Evolutionary conservation across 2,888 invertebrate genomes (phyloP), one percentile per base, ranked within the genome.

Genomic region (Monochamus alternatus): DNA sequence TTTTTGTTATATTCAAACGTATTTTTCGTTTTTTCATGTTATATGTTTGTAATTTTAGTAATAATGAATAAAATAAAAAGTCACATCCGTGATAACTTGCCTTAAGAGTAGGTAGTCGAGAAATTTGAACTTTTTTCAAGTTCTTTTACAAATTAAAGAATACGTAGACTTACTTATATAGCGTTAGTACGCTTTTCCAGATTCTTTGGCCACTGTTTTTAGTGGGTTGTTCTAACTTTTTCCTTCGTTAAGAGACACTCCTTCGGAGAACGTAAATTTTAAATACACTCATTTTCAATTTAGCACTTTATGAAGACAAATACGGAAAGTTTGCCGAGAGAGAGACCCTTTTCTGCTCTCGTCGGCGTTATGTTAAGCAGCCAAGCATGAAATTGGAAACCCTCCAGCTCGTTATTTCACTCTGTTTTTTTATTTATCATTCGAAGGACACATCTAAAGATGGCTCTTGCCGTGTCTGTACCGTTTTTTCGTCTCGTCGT

Each of bases 281-380:
- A 65, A 65, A 65, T 51, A 65, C 22, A 38, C 43, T 38, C n/a
- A 8, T 12, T 51, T 30, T 9, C 44, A 65, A 10, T 51, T 65
- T 65, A 47, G 31, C 12, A 65, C 22, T 12, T 64, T 64, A 64
- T 43, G 22, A 44, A 64, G 63, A 64, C 44, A 64, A 64, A 51
- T 51, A 65, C 47, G 14, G 47, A 65, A 47, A 30, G 51, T 65
- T 65, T 65, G 43, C 43, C 38, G 43, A n/a, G 22, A 44, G 9
- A 22, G 10, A 44, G 64, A 44, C 47, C 43, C 47, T 30, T 64
- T 65, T 22, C 10, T 30, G 47, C 47, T 44, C 44, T 51, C 44
- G 3, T 51, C 14, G 47, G 51, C 22, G 12, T 51, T 65, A 44
- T 65, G 38, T 65, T 65, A 22, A 65, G 64, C 47, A 65, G 43